Evolutionary conservation across 1,140 invertebrate genomes (phyloP), one percentile per base, ranked within the genome.

Genomic region (Yoshiicerus persimilis): DNA sequence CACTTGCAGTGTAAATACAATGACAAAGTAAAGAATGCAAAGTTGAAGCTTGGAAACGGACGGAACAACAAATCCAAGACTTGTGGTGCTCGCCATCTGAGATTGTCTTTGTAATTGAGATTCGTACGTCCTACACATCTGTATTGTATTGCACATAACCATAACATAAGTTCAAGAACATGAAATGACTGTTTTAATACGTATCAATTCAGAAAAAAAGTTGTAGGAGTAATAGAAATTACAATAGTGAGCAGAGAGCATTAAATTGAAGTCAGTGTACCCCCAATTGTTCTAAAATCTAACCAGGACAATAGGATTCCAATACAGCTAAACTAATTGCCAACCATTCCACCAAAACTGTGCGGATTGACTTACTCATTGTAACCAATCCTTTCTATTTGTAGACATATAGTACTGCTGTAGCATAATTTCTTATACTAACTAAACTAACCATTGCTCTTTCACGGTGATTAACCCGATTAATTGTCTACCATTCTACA

Each of bases 391-490:
- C n/a, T n/a, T n/a, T n/a, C n/a, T n/a, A n/a, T n/a, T n/a, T n/a
- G n/a, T n/a, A n/a, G n/a, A n/a, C n/a, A n/a, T n/a, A n/a, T n/a
- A n/a, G n/a, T n/a, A n/a, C n/a, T n/a, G n/a, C n/a, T n/a, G n/a
- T n/a, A n/a, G n/a, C n/a, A n/a, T n/a, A n/a, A n/a, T n/a, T n/a
- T n/a, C n/a, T n/a, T n/a, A 23, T 25, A n/a, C 20, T 20, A 64
- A 41, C 39, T 56, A n/a, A 56, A 30, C 25, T 80, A 34, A 80
- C 9, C 75, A 80, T 80, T 80, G 75, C 30, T 80, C 75, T 80
- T 80, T 80, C 75, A 80, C 75, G 75, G 75, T 80, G 75, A 80
- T 80, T 80, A 80, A 80, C 75, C 75, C 75, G 30, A 80, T 80
- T 80, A 80, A 80, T 80, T 38, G 75, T 80, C 75, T 80, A 9